phyloP scores from a whole-genome alignment of 1,140 invertebrate genomes.

The Sarcophaga peregrina region DNA sequence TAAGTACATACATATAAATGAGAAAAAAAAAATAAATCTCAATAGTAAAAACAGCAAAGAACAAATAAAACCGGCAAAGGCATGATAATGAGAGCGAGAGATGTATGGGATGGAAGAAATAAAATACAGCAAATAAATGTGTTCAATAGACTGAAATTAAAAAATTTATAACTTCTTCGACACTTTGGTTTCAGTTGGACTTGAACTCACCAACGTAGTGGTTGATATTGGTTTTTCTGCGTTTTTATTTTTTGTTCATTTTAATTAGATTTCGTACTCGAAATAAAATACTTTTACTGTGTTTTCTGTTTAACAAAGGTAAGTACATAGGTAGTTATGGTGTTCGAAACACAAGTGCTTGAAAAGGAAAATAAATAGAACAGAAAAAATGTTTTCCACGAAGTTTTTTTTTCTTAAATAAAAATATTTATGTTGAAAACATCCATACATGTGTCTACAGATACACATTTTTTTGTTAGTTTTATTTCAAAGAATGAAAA shows the following conservation, averaged over 20 bases:
- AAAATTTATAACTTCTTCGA: constrained; percentile 10
- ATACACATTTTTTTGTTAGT: not conserved
- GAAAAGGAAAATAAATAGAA: not conserved
- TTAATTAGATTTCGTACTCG: not conserved
- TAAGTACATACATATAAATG: too few species aligned
- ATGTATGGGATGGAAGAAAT: not conserved
- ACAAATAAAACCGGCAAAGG: not conserved
- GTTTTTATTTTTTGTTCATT: not conserved
- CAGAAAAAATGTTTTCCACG: not conserved
- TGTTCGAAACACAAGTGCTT: too few species aligned
- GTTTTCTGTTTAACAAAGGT: not conserved
- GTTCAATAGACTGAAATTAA: not conserved
- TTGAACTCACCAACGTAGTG: not conserved
- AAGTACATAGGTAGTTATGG: too few species aligned
- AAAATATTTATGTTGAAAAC: too few species aligned
- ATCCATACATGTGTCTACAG: too few species aligned
- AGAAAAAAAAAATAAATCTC: not conserved
- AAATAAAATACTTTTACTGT: not conserved
- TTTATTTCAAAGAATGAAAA: too few species aligned
- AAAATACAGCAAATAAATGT: not conserved
- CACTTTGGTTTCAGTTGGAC: not conserved
- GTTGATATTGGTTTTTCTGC: not conserved
- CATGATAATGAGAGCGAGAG: not conserved
- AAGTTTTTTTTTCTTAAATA: not conserved
- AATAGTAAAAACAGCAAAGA: not conserved